Base-by-base conservation (phyloP, 2,113 vertebrate genomes). In the Ochotona princeps region DNA sequence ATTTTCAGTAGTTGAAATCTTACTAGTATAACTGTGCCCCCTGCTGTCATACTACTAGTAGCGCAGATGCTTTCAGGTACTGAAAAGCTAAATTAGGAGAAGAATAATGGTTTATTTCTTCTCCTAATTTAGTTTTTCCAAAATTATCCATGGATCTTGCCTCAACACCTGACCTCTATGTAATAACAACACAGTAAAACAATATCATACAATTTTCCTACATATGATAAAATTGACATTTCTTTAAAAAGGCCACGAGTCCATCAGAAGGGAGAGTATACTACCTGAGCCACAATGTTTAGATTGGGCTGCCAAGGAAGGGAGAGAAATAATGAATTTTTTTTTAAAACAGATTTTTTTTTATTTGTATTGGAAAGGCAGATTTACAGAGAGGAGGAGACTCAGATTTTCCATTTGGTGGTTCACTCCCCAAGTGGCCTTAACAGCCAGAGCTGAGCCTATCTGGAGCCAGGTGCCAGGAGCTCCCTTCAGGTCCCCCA, bases 121-220 rank as follows among this genome's bases (percentile, higher is more conserved):
- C 65, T 67, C 20, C 60, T 70, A 91, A 85, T 8, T 84, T 13
- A n/a, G 0, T 25, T 9, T 54, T 79, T 86, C n/a, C 25, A 81
- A 90, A 44, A 82, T 38, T 85, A 44, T 54, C 28, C 49, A 11
- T 38, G 44, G 49, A 28, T 91, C 26, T 91, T 84, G 26, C 17
- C 54, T 76, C 21, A 67, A 63, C 12, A 49, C 9, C 4, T 21
- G 38, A 76, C 18, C 32, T 83, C 35, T 61, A 51, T 0, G 0
- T 63, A 88, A 88, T 73, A 65, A 82, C n/a, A n/a, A n/a, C 28
- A 81, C 14, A 76, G n/a, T 74, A n/a, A 86, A 94, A 74, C 2
- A 21, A 75, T 11, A 32, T n/a, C 79, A 73, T 51, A 91, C 63
- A 78, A 76, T 88, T 65, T 89, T 80, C 54, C 73, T 5, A 28